Evolutionary conservation across 2,113 vertebrate species (phyloP).

Genomic region (Drymodes brunneopygia): DNA sequence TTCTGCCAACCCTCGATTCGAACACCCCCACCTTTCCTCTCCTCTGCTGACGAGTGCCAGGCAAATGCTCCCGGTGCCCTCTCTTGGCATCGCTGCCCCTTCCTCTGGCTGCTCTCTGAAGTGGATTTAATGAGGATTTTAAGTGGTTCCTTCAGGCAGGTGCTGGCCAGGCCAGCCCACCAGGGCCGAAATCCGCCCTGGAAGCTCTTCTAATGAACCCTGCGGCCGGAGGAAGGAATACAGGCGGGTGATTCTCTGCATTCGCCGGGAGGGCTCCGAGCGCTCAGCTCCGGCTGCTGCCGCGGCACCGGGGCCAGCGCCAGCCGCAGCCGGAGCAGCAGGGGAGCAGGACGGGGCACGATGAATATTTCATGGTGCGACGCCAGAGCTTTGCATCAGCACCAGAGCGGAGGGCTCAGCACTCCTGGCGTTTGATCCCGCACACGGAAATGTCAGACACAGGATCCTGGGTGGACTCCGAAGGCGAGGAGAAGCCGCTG

Average conservation of each 20-base stretch:
- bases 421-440: neutral
- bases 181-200: neutral
- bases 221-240: neutral
- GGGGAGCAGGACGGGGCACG: neutral
- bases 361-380: slow-evolving; percentile 17
- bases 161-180: neutral
- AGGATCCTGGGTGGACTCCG: rapidly evolving
- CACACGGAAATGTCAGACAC: neutral
- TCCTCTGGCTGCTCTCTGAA: neutral
- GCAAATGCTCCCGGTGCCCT: neutral
- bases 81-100: neutral
- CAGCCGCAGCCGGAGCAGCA: neutral
- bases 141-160: neutral
- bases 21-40: neutral
- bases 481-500: neutral
- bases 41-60: neutral
- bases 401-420: neutral
- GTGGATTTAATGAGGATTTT: neutral
- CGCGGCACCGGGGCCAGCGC: neutral
- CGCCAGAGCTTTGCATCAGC: neutral
- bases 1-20: neutral
- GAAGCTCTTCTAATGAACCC: neutral
- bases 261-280: neutral
- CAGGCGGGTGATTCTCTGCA: rapidly evolving
- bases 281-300: neutral